Evolutionary conservation across 1,140 invertebrate species (phyloP), one percentile per base, ranked within the genome.

Genomic region (Streblospio benedicti): DNA sequence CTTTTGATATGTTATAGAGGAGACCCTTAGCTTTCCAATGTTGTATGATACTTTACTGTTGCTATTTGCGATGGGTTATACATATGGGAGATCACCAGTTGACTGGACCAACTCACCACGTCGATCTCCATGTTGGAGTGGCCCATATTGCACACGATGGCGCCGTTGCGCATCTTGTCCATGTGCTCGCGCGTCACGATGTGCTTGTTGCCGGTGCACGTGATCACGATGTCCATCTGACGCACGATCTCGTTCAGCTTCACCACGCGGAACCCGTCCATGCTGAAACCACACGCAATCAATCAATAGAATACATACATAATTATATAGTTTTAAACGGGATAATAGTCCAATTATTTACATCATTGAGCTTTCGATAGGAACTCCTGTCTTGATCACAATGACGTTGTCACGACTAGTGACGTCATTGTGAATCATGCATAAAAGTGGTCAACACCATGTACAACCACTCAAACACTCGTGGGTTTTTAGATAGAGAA

Each of bases 111-210:
- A 84, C 86, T 79, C 82, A 90, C 89, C 62, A 97, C 90, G 83
- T 97, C 94, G 66, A 97, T 93, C 83, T 97, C 94, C 18, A 92
- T 97, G 79, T 97, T 97, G 52, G 91, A 95, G 79, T 97, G 93
- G 0, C 93, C 93, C 92, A 97, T 97, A 79, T 97, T 97, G 78
- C 93, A 96, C 0, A 97, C 85, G 57, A 97, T 90, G 74, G 92
- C 94, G 49, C 93, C 93, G 72, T 90, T 94, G 81, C 95, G 95
- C 89, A 97, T 91, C 69, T 92, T 87, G 78, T 97, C 93, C 89
- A 97, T 92, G 71, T 95, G 90, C 67, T 93, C 90, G 14, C 93
- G 82, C 5, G 88, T 91, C 28, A 97, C 91, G 18, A 97, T 92
- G 72, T 94, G 93, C 79, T 97, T 97, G 76, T 96, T 97, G 33